phyloP scores from a whole-genome alignment of 2,888 invertebrate species.

The Mimachlamys varia region DNA sequence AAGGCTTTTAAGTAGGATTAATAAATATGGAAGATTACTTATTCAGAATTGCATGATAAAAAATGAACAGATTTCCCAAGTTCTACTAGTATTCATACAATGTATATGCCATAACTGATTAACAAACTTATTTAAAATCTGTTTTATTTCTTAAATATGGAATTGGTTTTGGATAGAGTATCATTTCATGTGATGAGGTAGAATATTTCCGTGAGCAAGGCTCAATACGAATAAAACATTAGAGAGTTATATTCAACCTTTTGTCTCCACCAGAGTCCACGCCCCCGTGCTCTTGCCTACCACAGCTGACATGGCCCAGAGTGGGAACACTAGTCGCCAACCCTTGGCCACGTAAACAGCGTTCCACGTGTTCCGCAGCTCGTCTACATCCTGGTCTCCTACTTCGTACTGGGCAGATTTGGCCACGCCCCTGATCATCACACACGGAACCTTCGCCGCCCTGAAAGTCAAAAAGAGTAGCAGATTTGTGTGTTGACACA shows the following conservation, averaged over 20 bases:
- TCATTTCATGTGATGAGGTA: too few relatives aligned
- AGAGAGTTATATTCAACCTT: not conserved
- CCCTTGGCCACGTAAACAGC: slow-evolving; percentile 42
- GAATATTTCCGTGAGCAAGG: too few relatives aligned
- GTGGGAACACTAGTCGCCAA: slow-evolving; percentile 45
- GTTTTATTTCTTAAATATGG: too few relatives aligned
- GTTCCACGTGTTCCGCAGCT: slow-evolving; percentile 44
- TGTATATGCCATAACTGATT: too few relatives aligned
- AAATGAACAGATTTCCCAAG: too few relatives aligned
- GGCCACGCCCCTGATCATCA: slow-evolving; percentile 39
- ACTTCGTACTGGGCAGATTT: slow-evolving; percentile 42
- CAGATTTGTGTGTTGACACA: not conserved
- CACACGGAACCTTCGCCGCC: slow-evolving; percentile 41
- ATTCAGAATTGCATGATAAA: too few relatives aligned
- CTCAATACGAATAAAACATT: too few relatives aligned
- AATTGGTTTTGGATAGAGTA: too few relatives aligned
- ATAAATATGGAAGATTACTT: too few relatives aligned
- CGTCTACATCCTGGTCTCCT: slow-evolving; percentile 19
- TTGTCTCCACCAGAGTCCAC: not conserved
- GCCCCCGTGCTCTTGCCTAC: slow-evolving; percentile 36
- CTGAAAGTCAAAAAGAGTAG: not conserved
- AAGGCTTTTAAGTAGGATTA: too few relatives aligned
- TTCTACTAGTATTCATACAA: too few relatives aligned
- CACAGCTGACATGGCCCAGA: slow-evolving; percentile 41
- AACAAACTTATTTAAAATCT: too few relatives aligned